Conservation (phyloP, 2,797 vertebrate genomes). For the Gorsachius magnificus region DNA sequence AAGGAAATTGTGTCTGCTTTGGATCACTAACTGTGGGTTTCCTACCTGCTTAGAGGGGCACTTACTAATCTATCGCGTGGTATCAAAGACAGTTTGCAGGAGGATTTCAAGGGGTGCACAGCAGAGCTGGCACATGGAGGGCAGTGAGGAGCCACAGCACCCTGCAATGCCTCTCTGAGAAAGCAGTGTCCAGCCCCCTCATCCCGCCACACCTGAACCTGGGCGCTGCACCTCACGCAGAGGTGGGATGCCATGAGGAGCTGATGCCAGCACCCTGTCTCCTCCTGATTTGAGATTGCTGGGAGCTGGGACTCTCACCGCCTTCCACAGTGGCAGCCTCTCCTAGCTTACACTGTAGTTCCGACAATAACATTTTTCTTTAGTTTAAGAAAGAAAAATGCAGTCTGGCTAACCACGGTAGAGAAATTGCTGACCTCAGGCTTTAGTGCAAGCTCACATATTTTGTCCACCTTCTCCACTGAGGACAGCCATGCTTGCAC, state of each 20-base stretch:
- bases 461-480: background rate
- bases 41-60: background rate
- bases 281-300: background rate
- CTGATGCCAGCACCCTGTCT: background rate
- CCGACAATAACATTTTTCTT: background rate
- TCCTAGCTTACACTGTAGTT: background rate
- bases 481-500: background rate
- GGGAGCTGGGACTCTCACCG: background rate
- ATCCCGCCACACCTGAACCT: background rate
- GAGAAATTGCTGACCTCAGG: background rate
- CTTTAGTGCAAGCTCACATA: background rate
- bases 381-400: background rate
- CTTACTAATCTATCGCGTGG: fast-evolving
- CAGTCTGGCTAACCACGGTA: background rate
- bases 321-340: background rate
- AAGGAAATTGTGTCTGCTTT: background rate
- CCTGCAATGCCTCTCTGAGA: background rate
- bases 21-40: background rate
- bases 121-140: background rate
- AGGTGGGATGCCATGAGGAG: background rate
- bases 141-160: background rate
- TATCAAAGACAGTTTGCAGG: background rate
- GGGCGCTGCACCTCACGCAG: fast-evolving
- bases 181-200: background rate
- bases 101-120: background rate